Conservation (phyloP, 2,888 invertebrate species). For the Camptogramma bilineatum region DNA sequence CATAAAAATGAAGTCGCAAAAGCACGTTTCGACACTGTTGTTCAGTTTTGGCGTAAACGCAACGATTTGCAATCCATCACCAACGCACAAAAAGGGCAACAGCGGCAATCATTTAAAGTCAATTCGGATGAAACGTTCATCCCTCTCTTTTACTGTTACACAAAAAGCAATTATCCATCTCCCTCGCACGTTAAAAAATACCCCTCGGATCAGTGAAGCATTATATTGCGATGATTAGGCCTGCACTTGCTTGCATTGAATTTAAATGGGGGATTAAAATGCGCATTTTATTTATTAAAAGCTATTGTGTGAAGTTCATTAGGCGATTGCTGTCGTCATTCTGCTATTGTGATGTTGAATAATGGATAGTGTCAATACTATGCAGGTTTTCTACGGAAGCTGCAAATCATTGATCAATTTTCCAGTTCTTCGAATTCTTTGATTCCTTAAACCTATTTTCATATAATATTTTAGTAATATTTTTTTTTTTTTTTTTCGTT, state of each 20-base stretch:
- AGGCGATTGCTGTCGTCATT: conserved; percentile 72
- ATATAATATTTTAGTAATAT: too few relatives aligned
- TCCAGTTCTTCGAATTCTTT: too few relatives aligned
- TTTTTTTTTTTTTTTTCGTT: too few relatives aligned
- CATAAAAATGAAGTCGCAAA: conserved; percentile 6
- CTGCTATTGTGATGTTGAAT: conserved; percentile 53
- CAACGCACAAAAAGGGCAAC: conserved; percentile 74
- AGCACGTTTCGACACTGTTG: conserved; percentile 24
- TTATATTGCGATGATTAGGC: conserved; percentile 85
- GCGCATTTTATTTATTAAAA: conserved; percentile 81
- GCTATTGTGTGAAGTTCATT: conserved; percentile 80
- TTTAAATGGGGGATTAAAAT: conserved; percentile 84
- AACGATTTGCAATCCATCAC: conserved; percentile 82
- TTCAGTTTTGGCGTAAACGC: conserved; percentile 57
- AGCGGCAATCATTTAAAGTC: conserved; percentile 82
- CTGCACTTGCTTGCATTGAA: conserved; percentile 84
- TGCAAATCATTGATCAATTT: conserved; percentile 10
- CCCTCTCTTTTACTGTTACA: conserved; percentile 54
- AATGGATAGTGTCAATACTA: conserved; percentile 44
- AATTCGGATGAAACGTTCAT: conserved; percentile 74
- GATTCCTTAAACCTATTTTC: too few relatives aligned
- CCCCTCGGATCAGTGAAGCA: conserved; percentile 75
- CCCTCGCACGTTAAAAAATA: conserved; percentile 66
- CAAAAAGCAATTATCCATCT: conserved; percentile 49
- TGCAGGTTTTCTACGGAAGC: conserved; percentile 2